Evolutionary conservation across 2,888 invertebrate genomes (phyloP), one percentile per base, ranked within the genome.

Genomic region (Aromia moschata): DNA sequence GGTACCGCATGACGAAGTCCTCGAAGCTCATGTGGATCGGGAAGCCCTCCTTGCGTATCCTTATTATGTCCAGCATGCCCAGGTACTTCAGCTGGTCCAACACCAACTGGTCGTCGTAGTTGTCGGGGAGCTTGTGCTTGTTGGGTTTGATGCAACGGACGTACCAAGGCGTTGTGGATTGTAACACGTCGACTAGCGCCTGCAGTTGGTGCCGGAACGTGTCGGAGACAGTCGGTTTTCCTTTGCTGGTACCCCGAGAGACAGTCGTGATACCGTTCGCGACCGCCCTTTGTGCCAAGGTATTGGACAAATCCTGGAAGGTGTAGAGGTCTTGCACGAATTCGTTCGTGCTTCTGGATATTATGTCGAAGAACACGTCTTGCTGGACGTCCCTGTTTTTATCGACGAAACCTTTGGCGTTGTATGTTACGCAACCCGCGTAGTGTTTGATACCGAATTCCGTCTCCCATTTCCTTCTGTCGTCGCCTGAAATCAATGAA

Each of bases 131-230:
- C 79, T 96, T 96, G 71, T 90, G 86, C 79, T 90, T 87, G 79
- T 96, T 96, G 0, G 96, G 95, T 74, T 96, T 96, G 72, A 96
- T 95, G 78, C 96, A 96, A 40, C 96, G 86, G 30, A 94, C 94
- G 79, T 95, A 92, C 95, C 94, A 95, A 1, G 94, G 94, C 56
- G 92, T 94, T 0, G 95, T 94, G 16, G 87, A 91, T 79, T 95
- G 94, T 1, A 96, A 83, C 72, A 95, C 93, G 73, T 95, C 95
- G 0, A 95, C 94, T 1, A 95, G 83, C 0, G 93, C 90, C 79
- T 94, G 94, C 51, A 96, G 80, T 75, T 96, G 95, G 56, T 92
- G 89, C 17, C 95, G 84, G 78, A 95, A 95, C 0, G 93, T 92
- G 77, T 96, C 95, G 60, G 93, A 93, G 2, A 95, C 93, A 0